A percentile compares a stretch with the other conserved stretches of the same genome.
Evolutionary conservation across 1,140 invertebrate species (phyloP).

Genomic region (Camponotus vicinus): DNA sequence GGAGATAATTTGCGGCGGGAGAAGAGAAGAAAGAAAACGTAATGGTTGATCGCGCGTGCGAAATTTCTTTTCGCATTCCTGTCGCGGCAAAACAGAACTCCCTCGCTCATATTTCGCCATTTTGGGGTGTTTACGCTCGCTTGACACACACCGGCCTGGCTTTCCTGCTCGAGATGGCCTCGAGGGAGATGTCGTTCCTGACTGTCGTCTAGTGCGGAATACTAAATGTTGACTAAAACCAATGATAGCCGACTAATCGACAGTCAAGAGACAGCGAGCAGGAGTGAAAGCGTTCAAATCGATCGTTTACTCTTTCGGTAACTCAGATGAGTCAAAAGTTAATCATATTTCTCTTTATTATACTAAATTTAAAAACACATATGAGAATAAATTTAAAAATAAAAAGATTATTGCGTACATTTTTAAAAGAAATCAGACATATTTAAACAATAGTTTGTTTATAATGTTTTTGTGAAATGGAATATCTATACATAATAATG

Average conservation of each 20-base stretch:
- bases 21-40: neutral
- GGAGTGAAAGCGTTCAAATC: neutral
- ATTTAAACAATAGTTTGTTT: neutral
- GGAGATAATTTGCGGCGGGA: neutral
- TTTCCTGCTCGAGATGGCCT: conserved; percentile 25
- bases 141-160: neutral
- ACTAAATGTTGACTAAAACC: conserved; percentile 51
- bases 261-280: conserved; percentile 1
- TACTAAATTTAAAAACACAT: neutral
- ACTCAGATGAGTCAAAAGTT: neutral
- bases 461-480: neutral
- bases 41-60: neutral
- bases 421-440: neutral
- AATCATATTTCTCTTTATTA: neutral
- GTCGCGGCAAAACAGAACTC: neutral
- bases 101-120: neutral
- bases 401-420: neutral
- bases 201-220: conserved; percentile 9
- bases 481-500: conserved; percentile 10
- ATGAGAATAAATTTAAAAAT: neutral
- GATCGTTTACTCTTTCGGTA: neutral
- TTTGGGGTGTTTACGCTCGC: conserved; percentile 12
- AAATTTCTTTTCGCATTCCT: neutral
- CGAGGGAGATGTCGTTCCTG: conserved; percentile 57
- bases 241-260: conserved; percentile 60